Evolutionary conservation across 2,113 vertebrate species (phyloP), one percentile per base, ranked within the genome.

Genomic region (Gavia stellata): DNA sequence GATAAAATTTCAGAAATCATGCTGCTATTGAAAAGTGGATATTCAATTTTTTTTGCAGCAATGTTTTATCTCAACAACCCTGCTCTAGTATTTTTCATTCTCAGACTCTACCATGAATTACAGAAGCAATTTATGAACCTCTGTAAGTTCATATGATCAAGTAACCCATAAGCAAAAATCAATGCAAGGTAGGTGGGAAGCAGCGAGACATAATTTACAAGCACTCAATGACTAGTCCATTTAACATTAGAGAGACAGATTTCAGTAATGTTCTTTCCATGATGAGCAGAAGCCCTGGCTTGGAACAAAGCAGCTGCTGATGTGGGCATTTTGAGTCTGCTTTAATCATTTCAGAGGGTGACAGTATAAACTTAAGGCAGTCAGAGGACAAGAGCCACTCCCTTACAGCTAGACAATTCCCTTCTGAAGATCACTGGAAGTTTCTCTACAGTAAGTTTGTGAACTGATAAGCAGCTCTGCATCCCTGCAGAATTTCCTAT

Each of bases 131-230:
- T 93, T 83, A 94, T 55, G 68, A 91, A 58, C 47, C 80, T 42
- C 67, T 71, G 12, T 81, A 94, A 94, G 88, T 95, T 94, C 77
- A 36, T 36, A 82, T 50, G 82, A 95, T 86, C 88, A 97, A 94
- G 92, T 81, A 96, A 97, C 55, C 31, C 50, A 50, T 56, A 94
- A 90, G 71, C 84, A 96, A 94, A 97, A 94, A 93, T 96, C 95
- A 90, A 81, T 91, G 59, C 65, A 67, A 59, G 68, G 82, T 70
- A 77, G 90, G 92, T 10, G 18, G 89, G 86, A 90, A 90, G 86
- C 65, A 88, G 75, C 0, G 1, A 81, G 86, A 79, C 31, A 47
- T 82, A 47, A 96, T 81, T 93, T 86, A 94, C 59, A 79, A 59
- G 47, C 40, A 45, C 65, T 84, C 75, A 15, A 40, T 50, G 59